phyloP scores from a whole-genome alignment of 2,113 vertebrate genomes.

The Apodemus speciosus region DNA sequence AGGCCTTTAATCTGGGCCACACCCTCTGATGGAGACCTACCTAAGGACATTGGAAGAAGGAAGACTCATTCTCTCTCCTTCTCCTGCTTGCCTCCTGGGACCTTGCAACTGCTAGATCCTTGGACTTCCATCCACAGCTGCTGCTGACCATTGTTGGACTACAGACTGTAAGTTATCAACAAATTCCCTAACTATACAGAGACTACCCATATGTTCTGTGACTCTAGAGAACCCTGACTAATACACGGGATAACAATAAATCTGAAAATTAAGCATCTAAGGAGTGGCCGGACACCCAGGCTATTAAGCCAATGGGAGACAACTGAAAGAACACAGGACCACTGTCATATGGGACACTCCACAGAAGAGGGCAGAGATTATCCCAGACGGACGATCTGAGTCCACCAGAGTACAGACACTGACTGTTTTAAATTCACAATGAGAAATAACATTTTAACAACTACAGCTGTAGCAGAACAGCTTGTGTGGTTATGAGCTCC shows the following conservation, averaged over 20 bases:
- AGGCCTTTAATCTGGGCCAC: too few species aligned
- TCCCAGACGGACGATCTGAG: not conserved
- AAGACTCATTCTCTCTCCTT: too few species aligned
- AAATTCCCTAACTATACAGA: too few species aligned
- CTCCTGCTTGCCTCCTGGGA: too few species aligned
- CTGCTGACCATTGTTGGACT: too few species aligned
- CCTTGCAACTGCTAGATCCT: too few species aligned
- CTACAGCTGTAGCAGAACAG: not conserved
- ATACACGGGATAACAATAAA: slow-evolving; percentile 1
- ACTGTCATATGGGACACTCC: slow-evolving; percentile 1
- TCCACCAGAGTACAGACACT: not conserved
- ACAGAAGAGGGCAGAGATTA: not conserved
- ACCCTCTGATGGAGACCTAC: too few species aligned
- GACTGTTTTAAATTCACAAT: slow-evolving; percentile 8
- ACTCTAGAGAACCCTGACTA: too few species aligned
- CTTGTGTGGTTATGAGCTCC: not conserved
- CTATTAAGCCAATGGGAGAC: not conserved
- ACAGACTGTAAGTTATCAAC: too few species aligned
- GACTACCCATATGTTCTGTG: too few species aligned
- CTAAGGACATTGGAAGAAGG: too few species aligned
- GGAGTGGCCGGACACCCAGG: slow-evolving; percentile 7
- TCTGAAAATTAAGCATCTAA: slow-evolving; percentile 44
- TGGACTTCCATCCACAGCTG: too few species aligned
- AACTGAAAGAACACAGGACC: not conserved
- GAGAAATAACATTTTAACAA: slow-evolving; percentile 38